A percentile compares a stretch with the other conserved stretches of the same genome.
Conservation (phyloP, 53 echinoderm and acorn worm genomes). For the Astropecten irregularis region DNA sequence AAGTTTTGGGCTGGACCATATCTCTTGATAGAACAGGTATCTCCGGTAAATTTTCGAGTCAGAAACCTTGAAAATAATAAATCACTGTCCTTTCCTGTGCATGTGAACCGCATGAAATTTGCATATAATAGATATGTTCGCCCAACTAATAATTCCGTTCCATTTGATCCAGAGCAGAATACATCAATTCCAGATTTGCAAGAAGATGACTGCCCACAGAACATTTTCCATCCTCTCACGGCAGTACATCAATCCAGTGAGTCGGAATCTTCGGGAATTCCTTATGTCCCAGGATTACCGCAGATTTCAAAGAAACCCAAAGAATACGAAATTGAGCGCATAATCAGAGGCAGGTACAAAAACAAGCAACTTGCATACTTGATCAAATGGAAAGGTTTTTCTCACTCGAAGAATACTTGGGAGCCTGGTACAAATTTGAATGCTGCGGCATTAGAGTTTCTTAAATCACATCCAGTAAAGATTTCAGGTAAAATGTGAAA, state of each 20-base stretch:
- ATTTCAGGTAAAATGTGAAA: not conserved
- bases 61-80: conserved; percentile 15
- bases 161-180: not conserved
- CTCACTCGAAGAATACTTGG: conserved; percentile 29
- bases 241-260: not conserved
- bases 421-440: conserved; percentile 40
- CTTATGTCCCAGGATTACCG: conserved; percentile 22
- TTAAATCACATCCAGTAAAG: not conserved
- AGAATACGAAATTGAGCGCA: conserved; percentile 48
- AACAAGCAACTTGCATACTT: conserved; percentile 27
- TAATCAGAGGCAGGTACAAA: conserved; percentile 26
- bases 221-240: not conserved
- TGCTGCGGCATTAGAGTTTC: not conserved
- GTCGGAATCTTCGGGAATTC: not conserved
- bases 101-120: conserved; percentile 30
- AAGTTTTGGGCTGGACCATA: conserved; percentile 43
- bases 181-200: not conserved
- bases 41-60: conserved; percentile 19
- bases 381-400: conserved; percentile 45
- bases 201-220: not conserved
- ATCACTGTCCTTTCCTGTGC: not conserved
- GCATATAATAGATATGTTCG: conserved; percentile 19
- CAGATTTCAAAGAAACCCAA: not conserved
- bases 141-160: not conserved
- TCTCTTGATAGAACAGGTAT: conserved; percentile 21